These are phyloP conservation scores for Xiphophorus birchmanni DNA, from an alignment of 2,797 vertebrate genomes.

Conservation along the genomic window DNA sequence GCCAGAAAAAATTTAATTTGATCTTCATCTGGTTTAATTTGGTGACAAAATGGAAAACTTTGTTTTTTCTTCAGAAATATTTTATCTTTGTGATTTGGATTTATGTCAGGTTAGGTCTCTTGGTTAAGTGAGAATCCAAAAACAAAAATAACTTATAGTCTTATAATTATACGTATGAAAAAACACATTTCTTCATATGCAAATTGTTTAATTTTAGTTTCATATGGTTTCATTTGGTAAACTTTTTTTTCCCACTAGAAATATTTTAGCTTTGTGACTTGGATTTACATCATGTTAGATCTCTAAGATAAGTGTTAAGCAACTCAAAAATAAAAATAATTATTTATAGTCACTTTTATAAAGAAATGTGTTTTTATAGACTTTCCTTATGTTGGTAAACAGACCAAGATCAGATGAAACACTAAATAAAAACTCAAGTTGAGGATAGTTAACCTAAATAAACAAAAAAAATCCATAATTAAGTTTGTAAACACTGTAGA, in stretches of 20 bases:
- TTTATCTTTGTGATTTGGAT: neutral
- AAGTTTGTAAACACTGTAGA: too few relatives aligned
- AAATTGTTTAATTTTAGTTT: neutral
- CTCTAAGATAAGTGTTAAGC: neutral
- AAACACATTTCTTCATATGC: too few relatives aligned
- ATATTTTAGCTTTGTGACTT: neutral
- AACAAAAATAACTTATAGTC: too few relatives aligned
- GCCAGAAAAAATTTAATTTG: neutral
- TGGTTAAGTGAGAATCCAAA: too few relatives aligned
- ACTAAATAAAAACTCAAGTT: neutral
- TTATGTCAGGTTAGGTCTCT: neutral
- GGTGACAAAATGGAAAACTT: neutral
- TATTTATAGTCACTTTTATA: neutral
- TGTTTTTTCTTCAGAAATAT: neutral
- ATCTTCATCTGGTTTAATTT: neutral
- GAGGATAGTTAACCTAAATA: neutral
- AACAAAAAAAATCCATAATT: too few relatives aligned
- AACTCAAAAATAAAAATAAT: neutral
- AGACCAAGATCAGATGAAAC: neutral
- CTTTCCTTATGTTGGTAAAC: neutral
- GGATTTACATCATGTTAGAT: neutral
- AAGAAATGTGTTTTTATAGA: neutral
- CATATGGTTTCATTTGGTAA: neutral
- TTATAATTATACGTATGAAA: too few relatives aligned
- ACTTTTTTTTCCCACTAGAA: neutral